Evolutionary conservation across 2,113 vertebrate species (phyloP).

Genomic region (Okapia johnstoni): DNA sequence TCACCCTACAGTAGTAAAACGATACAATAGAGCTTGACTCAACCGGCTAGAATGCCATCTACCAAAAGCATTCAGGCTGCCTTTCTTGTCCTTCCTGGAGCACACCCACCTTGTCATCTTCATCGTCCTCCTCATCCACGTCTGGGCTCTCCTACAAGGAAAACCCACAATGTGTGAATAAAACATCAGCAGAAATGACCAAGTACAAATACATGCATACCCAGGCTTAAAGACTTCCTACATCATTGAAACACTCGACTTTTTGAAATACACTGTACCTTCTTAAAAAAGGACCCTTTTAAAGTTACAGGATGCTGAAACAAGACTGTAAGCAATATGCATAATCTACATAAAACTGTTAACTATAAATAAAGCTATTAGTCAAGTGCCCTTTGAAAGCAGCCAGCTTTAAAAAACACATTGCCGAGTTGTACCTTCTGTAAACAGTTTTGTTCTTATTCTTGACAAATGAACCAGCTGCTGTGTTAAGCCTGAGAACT

Average conservation of each 20-base stretch:
- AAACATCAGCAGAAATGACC: not conserved
- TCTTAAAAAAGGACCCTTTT: not conserved
- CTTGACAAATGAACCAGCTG: constrained; percentile 73
- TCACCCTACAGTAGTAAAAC: not conserved
- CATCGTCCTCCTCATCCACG: constrained; percentile 91
- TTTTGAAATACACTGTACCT: not conserved
- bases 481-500: constrained; percentile 70
- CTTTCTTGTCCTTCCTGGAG: too few relatives aligned
- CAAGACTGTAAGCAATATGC: constrained; percentile 30
- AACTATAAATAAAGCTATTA: constrained; percentile 67
- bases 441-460: constrained; percentile 74
- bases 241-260: not conserved
- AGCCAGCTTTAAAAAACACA: constrained; percentile 63
- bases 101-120: constrained; percentile 93
- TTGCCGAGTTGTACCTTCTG: constrained; percentile 54
- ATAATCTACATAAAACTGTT: constrained; percentile 51
- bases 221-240: not conserved
- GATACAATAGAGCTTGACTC: not conserved
- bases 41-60: rapidly evolving
- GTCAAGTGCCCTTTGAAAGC: constrained; percentile 56
- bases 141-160: constrained; percentile 89
- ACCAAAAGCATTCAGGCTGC: rapidly evolving
- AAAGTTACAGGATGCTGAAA: not conserved
- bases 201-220: not conserved
- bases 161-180: not conserved